Conservation (phyloP, 2,888 invertebrate species). For the Tipula helvola region DNA sequence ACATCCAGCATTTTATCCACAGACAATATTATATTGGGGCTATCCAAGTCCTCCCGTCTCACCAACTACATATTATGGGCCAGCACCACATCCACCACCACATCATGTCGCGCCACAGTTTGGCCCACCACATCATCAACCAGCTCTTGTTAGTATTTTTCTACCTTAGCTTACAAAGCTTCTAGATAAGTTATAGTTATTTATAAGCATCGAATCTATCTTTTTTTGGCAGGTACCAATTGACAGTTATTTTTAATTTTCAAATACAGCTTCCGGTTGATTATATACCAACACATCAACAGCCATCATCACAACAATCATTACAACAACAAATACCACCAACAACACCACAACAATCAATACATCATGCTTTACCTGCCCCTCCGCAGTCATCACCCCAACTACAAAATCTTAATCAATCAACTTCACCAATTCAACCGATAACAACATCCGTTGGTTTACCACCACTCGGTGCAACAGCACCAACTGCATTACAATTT, state of each 20-base stretch:
- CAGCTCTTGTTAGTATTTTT: slow-evolving; percentile 25
- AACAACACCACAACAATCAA: neutral
- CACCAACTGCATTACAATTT: neutral
- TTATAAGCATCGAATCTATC: neutral
- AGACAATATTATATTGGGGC: slow-evolving; percentile 77
- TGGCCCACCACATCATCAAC: slow-evolving; percentile 18
- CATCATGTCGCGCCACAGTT: slow-evolving; percentile 16
- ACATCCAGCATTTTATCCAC: slow-evolving; percentile 42
- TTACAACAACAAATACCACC: slow-evolving; percentile 7
- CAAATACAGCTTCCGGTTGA: slow-evolving; percentile 28
- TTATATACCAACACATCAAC: slow-evolving; percentile 22
- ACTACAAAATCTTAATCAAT: neutral
- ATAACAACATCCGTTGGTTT: neutral
- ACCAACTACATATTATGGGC: slow-evolving; percentile 74
- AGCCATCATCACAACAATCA: slow-evolving; percentile 13
- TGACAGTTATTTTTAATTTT: slow-evolving; percentile 15
- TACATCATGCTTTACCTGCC: neutral
- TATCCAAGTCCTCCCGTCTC: slow-evolving; percentile 92
- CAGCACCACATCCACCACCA: slow-evolving; percentile 36
- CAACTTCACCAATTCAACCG: neutral
- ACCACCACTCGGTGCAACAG: neutral
- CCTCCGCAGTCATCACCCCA: neutral
- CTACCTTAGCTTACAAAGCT: neutral
- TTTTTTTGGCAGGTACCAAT: slow-evolving; percentile 13
- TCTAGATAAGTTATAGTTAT: neutral